Evolutionary conservation across 2,888 invertebrate genomes (phyloP).

Genomic region (Taphrorychus bicolor): DNA sequence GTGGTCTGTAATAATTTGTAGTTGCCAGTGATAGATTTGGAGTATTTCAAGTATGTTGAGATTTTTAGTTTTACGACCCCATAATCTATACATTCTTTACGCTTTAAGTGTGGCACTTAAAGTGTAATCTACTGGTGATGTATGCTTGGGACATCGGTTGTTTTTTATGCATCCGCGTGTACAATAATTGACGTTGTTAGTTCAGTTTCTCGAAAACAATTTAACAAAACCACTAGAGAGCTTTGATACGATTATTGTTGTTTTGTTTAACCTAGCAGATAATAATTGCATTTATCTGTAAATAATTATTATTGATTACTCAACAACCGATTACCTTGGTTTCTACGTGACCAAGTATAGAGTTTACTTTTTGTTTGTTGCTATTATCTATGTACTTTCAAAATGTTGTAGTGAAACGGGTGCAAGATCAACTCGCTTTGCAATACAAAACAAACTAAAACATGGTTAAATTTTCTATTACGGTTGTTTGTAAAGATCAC

Average conservation of each 20-base stretch:
- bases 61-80: background rate
- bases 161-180: background rate
- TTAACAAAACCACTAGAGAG: no score
- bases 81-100: background rate
- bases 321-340: conserved; percentile 3
- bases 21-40: background rate
- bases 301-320: background rate
- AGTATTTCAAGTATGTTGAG: background rate
- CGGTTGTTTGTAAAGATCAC: no score
- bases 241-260: background rate
- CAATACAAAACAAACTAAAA: background rate
- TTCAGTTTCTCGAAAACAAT: no score
- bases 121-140: background rate
- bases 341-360: conserved; percentile 2
- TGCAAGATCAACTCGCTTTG: background rate
- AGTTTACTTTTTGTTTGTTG: background rate
- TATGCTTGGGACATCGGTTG: background rate
- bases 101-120: background rate
- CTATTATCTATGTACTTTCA: background rate
- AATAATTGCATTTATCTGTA: background rate
- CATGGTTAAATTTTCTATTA: background rate
- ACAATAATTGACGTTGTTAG: no score
- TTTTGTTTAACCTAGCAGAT: background rate
- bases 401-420: background rate
- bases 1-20: background rate